A percentile compares a stretch with the other conserved stretches of the same genome.
phyloP scores from a whole-genome alignment of 1,140 invertebrate genomes.

The Eumeta japonica region DNA sequence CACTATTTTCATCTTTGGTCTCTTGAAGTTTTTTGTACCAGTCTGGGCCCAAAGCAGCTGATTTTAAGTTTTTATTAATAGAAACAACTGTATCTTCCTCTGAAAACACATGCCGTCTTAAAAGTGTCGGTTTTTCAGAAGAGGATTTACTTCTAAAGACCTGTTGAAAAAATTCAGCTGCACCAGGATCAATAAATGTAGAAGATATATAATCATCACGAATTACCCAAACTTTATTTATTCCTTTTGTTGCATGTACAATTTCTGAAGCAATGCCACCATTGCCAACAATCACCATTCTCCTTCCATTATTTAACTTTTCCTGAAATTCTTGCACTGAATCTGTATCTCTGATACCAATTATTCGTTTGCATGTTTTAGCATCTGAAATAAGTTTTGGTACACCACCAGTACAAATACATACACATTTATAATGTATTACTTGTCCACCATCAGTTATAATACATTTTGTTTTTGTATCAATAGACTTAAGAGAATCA shows the following conservation, averaged over 20 bases:
- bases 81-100: constrained; percentile 51
- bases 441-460: constrained; percentile 53
- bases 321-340: constrained; percentile 81
- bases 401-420: constrained; percentile 85
- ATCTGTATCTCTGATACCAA: constrained; percentile 95
- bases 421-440: constrained; percentile 80
- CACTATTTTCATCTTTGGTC: constrained; percentile 50
- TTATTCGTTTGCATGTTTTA: constrained; percentile 64
- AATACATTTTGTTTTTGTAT: constrained; percentile 54
- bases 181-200: constrained; percentile 94
- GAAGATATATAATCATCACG: constrained; percentile 90
- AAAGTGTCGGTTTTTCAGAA: constrained; percentile 22
- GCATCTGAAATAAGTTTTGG: constrained; percentile 74
- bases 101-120: constrained; percentile 73
- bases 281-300: constrained; percentile 88
- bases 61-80: constrained; percentile 51
- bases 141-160: constrained; percentile 30
- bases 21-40: constrained; percentile 79
- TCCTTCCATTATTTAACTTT: constrained; percentile 65
- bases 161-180: constrained; percentile 86
- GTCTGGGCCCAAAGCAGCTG: constrained; percentile 91
- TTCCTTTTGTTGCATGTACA: constrained; percentile 80
- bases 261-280: constrained; percentile 97
- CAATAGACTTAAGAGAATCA: constrained; percentile 61
- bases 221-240: constrained; percentile 90